phyloP scores from a whole-genome alignment of 2,113 vertebrate genomes.

The Ivindomyrus marchei region DNA sequence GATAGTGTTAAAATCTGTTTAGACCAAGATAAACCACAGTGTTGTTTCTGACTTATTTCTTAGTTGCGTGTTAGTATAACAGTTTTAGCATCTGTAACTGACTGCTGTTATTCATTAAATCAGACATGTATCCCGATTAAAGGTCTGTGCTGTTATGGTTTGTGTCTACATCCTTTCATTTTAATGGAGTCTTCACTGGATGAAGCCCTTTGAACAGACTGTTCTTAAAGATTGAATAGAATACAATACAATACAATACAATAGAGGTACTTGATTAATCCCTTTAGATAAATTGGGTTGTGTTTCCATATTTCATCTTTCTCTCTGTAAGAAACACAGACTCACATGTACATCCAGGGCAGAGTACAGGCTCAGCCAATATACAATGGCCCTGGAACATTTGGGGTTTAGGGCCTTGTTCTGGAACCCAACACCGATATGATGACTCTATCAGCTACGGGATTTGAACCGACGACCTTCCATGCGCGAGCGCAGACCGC shows the following conservation, averaged over 20 bases:
- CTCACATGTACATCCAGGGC: background rate
- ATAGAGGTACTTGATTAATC: background rate
- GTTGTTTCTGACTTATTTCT: background rate
- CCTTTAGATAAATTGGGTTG: background rate
- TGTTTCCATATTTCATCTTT: background rate
- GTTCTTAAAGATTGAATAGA: background rate
- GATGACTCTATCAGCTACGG: background rate
- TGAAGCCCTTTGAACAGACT: background rate
- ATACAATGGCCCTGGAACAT: background rate
- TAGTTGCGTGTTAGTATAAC: background rate
- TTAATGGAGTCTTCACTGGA: background rate
- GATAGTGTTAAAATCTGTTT: constrained; percentile 3
- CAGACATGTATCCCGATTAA: background rate
- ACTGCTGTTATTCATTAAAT: background rate
- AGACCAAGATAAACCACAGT: constrained; percentile 13
- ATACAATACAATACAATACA: background rate
- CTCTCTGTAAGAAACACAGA: background rate
- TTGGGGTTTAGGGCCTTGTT: background rate
- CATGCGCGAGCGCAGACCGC: background rate
- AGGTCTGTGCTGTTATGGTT: background rate
- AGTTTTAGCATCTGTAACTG: background rate
- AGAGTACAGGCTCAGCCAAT: background rate
- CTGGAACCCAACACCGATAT: background rate
- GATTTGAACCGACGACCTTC: background rate
- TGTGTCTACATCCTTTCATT: background rate